These are phyloP conservation scores for Ochlodes sylvanus DNA, from an alignment of 2,888 invertebrate genomes.

Conservation along the genomic window DNA sequence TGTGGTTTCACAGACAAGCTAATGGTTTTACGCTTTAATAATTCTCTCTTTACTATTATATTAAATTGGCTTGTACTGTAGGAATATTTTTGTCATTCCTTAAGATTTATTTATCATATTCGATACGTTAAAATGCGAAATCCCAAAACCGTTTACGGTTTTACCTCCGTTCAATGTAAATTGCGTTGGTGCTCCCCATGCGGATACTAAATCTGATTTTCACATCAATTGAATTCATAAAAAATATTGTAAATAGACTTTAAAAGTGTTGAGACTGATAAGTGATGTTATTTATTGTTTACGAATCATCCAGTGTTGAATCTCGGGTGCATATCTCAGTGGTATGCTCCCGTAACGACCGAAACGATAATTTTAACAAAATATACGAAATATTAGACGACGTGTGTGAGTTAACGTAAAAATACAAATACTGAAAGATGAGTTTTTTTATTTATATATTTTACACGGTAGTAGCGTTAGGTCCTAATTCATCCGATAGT, in stretches of 20 bases:
- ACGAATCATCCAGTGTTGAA: constrained; percentile 81
- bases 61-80: constrained; percentile 63
- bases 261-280: constrained; percentile 83
- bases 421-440: constrained; percentile 46
- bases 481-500: constrained; percentile 49
- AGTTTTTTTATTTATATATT: constrained; percentile 53
- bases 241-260: constrained; percentile 80
- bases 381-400: constrained; percentile 17
- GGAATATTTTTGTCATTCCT: constrained; percentile 71
- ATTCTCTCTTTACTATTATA: constrained; percentile 56
- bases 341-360: constrained; percentile 23
- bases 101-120: constrained; percentile 38
- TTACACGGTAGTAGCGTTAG: constrained; percentile 44
- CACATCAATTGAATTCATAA: constrained; percentile 71
- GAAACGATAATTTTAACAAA: constrained; percentile 18
- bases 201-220: constrained; percentile 47
- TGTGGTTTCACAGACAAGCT: constrained; percentile 48
- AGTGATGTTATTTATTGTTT: constrained; percentile 82
- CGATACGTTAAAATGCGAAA: constrained; percentile 18
- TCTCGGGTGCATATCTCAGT: constrained; percentile 60
- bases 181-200: constrained; percentile 50
- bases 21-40: constrained; percentile 63
- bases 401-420: constrained; percentile 48
- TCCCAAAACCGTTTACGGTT: constrained; percentile 19
- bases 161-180: constrained; percentile 20